phyloP scores from a whole-genome alignment of 2,888 invertebrate genomes.

The Tetranychus piercei region DNA sequence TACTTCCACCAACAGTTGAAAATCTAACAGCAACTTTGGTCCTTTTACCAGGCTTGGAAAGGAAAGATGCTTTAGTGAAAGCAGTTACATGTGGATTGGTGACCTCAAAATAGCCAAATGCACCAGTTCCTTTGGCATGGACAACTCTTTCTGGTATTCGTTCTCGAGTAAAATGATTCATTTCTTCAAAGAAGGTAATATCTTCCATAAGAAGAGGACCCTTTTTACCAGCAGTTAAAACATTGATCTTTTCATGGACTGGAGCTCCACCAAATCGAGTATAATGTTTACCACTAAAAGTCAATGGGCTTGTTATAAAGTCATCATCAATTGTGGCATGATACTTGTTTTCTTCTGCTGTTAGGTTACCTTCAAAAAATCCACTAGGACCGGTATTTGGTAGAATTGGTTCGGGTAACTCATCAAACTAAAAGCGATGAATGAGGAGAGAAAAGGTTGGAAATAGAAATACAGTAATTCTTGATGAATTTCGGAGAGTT shows the following conservation, averaged over 20 bases:
- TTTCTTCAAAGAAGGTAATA: conserved; percentile 42
- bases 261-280: conserved; percentile 48
- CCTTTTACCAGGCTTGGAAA: conserved; percentile 46
- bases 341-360: neutral
- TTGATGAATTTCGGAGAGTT: too few species aligned
- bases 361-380: neutral
- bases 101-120: conserved; percentile 60
- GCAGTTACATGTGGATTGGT: neutral
- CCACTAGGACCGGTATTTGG: too few species aligned
- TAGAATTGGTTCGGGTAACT: too few species aligned
- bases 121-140: conserved; percentile 81
- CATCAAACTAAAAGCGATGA: too few species aligned
- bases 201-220: conserved; percentile 77
- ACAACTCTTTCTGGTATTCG: conserved; percentile 88
- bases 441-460: too few species aligned
- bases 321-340: neutral
- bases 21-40: conserved; percentile 62
- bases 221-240: conserved; percentile 62
- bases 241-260: conserved; percentile 52
- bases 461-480: too few species aligned
- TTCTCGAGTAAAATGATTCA: conserved; percentile 48
- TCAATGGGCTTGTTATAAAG: neutral
- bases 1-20: conserved; percentile 64
- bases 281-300: neutral
- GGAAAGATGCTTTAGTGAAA: neutral